Conservation (phyloP, 2,797 vertebrate species). For the Pteronotus mesoamericanus region DNA sequence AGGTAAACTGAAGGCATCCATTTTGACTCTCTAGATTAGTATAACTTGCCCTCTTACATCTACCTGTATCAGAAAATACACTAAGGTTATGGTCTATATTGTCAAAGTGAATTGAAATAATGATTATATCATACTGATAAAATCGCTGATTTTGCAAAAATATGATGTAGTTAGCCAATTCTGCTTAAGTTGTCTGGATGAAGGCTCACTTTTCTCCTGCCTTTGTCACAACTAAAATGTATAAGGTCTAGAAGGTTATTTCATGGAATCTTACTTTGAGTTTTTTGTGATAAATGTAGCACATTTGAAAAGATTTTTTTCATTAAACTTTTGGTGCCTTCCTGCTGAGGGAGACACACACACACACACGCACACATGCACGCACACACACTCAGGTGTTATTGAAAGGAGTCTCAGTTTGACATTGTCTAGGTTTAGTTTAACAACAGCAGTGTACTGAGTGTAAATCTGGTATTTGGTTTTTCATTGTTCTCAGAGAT, state of each 20-base stretch:
- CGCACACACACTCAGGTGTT: not conserved
- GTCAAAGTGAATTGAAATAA: not conserved
- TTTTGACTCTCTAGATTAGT: not conserved
- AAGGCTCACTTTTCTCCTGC: not conserved
- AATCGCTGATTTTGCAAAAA: not conserved
- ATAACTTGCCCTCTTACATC: not conserved
- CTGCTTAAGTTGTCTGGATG: not conserved
- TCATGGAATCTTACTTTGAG: not conserved
- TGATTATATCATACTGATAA: not conserved
- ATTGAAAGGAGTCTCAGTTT: not conserved
- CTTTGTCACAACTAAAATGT: not conserved
- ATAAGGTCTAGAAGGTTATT: not conserved
- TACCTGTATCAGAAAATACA: slow-evolving; percentile 3
- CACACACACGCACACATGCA: not conserved
- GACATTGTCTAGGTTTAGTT: not conserved
- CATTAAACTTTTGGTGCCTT: not conserved
- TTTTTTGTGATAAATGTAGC: slow-evolving; percentile 26
- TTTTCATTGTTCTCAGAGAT: not conserved
- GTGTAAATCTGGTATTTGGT: not conserved
- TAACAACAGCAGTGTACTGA: not conserved
- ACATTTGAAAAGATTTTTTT: not conserved
- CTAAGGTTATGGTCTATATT: not conserved
- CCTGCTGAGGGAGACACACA: not conserved
- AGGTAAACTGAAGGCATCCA: not conserved
- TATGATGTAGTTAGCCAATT: not conserved